phyloP scores from a whole-genome alignment of 2,113 vertebrate genomes.

The Nasalis larvatus region DNA sequence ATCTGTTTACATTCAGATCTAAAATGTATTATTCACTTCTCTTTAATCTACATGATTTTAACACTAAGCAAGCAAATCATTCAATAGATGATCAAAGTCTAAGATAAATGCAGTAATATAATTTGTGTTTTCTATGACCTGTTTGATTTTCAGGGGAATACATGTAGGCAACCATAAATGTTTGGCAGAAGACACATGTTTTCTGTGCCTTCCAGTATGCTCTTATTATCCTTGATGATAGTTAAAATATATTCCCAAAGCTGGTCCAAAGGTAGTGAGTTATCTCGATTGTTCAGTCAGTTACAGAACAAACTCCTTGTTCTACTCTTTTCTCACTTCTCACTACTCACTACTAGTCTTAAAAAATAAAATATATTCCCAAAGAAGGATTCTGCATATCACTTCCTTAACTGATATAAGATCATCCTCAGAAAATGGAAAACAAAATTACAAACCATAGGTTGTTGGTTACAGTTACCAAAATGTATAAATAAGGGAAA shows the following conservation, averaged over 20 bases:
- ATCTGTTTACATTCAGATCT: not conserved
- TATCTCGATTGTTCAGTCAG: too few species aligned
- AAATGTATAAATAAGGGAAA: slow-evolving; percentile 15
- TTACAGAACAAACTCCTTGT: too few species aligned
- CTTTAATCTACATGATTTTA: slow-evolving; percentile 28
- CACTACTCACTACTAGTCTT: too few species aligned
- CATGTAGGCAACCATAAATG: not conserved
- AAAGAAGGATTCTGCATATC: slow-evolving; percentile 10
- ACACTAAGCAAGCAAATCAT: slow-evolving; percentile 22
- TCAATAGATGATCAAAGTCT: not conserved
- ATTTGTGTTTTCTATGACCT: not conserved
- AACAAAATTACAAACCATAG: slow-evolving; percentile 17
- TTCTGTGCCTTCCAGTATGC: not conserved
- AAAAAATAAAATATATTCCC: not conserved
- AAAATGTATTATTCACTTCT: slow-evolving; percentile 2
- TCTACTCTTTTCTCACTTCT: too few species aligned
- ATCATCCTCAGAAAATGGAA: slow-evolving; percentile 3
- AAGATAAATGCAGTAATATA: not conserved
- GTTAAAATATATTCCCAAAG: slow-evolving; percentile 9
- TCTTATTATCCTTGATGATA: not conserved
- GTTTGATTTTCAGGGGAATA: not conserved
- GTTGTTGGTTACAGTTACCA: not conserved
- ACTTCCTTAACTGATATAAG: not conserved
- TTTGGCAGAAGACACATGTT: not conserved
- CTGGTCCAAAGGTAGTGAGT: too few species aligned